Percentiles rank a stretch among this genome's conserved stretches.
Conservation (phyloP, 2,888 invertebrate genomes). For the Lagria hirta region DNA sequence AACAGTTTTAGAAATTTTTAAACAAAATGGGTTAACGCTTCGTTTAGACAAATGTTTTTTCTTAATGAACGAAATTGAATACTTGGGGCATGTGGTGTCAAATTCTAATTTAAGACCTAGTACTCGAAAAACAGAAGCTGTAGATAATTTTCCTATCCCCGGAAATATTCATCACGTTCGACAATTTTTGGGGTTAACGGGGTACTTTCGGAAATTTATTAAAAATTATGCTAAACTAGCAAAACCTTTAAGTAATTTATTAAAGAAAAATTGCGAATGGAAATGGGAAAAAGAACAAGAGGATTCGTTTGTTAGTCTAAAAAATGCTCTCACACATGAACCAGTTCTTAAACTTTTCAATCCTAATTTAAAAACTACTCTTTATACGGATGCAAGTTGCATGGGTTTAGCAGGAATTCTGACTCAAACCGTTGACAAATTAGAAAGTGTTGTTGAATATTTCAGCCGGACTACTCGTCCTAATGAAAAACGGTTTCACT, state of each 20-base stretch:
- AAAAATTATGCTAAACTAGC: constrained; percentile 22
- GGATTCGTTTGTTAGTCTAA: constrained; percentile 15
- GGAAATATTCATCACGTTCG: constrained; percentile 30
- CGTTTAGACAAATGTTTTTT: constrained; percentile 24
- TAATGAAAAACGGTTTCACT: constrained; percentile 28
- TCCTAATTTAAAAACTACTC: constrained; percentile 10
- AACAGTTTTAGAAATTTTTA: constrained; percentile 14
- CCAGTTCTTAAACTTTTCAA: constrained; percentile 18
- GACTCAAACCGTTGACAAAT: too few species aligned
- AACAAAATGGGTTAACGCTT: constrained; percentile 15
- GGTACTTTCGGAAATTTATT: constrained; percentile 40
- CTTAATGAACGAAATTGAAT: constrained; percentile 19
- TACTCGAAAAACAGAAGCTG: constrained; percentile 8
- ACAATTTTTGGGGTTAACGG: constrained; percentile 36
- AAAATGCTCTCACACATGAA: constrained; percentile 3
- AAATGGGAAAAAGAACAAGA: constrained; percentile 15
- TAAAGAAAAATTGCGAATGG: constrained; percentile 19
- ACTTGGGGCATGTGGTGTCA: constrained; percentile 21
- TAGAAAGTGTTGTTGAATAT: constrained; percentile 38
- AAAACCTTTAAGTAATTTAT: constrained; percentile 23
- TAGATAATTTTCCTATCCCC: constrained; percentile 30
- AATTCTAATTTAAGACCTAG: constrained; percentile 11
- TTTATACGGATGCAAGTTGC: constrained; percentile 24
- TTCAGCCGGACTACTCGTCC: constrained; percentile 36
- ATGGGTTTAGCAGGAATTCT: constrained; percentile 19